A percentile compares a stretch with the other conserved stretches of the same genome.
Conservation (phyloP, 2,888 invertebrate species). For the Fragum fragum region DNA sequence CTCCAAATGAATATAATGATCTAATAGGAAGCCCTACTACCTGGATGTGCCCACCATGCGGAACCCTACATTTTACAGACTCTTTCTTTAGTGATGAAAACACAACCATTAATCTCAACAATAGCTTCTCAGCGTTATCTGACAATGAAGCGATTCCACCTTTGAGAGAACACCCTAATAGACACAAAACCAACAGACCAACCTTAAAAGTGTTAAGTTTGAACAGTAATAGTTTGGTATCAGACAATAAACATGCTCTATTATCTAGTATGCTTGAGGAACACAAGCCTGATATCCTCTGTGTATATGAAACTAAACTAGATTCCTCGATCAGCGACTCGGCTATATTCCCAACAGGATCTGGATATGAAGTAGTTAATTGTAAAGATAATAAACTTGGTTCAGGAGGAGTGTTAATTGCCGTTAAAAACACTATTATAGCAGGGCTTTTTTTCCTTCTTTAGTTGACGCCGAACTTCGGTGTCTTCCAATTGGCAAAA, state of each 20-base stretch:
- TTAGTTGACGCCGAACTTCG: too few species aligned
- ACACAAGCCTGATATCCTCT: conserved; percentile 29
- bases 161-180: not conserved
- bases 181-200: not conserved
- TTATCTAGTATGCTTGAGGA: conserved; percentile 20
- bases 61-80: conserved; percentile 27
- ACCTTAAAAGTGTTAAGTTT: not conserved
- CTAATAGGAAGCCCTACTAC: conserved; percentile 34
- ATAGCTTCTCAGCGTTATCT: conserved; percentile 33
- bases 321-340: conserved; percentile 30
- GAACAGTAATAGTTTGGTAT: conserved; percentile 38
- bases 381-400: conserved; percentile 41
- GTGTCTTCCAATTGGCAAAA: too few species aligned
- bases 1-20: conserved; percentile 30
- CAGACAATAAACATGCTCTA: conserved; percentile 39
- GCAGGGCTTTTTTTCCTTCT: too few species aligned
- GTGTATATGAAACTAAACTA: conserved; percentile 34
- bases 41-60: conserved; percentile 45
- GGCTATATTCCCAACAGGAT: conserved; percentile 24
- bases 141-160: conserved; percentile 15
- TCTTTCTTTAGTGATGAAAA: conserved; percentile 30
- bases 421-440: conserved; percentile 37
- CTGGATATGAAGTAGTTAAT: conserved; percentile 27
- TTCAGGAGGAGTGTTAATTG: conserved; percentile 36
- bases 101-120: conserved; percentile 10